Base-by-base conservation (phyloP, 2,797 vertebrate genomes). In the Poeciliopsis presidionis region DNA sequence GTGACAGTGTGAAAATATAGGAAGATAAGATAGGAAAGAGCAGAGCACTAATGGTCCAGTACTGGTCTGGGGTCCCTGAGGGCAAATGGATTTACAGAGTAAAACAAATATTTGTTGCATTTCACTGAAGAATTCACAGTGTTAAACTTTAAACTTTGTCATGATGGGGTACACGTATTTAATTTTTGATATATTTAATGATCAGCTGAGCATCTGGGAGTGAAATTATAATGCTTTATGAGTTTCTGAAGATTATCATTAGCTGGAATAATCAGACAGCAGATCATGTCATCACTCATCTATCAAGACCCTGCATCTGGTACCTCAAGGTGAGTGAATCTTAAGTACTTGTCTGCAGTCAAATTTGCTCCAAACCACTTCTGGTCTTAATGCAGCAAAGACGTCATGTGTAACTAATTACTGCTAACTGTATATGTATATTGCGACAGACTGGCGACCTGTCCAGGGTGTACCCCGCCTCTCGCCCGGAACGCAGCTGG, bases 1-100 rank as follows among this genome's bases (percentile, higher is more conserved):
- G 72, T 82, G 77, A 49, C 18, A n/a, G 47, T 9, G 13, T 53
- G 71, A 41, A 61, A 16, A 73, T 30, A 16, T 14, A 51, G 28
- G 33, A 41, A 67, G 20, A 67, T 28, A 55, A 28, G 43, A 46
- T 30, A 6, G 41, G 12, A n/a, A 70, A 46, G 43, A 28, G 41
- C 13, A 0, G 25, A 28, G 25, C 25, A 49, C 76, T 39, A 43
- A 16, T 28, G 25, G 69, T 14, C 12, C 12, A 67, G 2, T 25
- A 41, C 20, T 41, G 20, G 36, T 22, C 63, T 41, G 9, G 36
- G 36, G 36, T 41, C 36, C 22, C 63, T 14, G 22, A 41, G 20
- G 63, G 20, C 20, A 67, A 20, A 41, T 41, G 9, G 36, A 67
- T 12, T 39, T 41, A 41, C 36, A 45, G 41, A 43, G 6, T 14